Evolutionary conservation across 2,113 vertebrate species (phyloP).

Genomic region (Dermatemys mawii): DNA sequence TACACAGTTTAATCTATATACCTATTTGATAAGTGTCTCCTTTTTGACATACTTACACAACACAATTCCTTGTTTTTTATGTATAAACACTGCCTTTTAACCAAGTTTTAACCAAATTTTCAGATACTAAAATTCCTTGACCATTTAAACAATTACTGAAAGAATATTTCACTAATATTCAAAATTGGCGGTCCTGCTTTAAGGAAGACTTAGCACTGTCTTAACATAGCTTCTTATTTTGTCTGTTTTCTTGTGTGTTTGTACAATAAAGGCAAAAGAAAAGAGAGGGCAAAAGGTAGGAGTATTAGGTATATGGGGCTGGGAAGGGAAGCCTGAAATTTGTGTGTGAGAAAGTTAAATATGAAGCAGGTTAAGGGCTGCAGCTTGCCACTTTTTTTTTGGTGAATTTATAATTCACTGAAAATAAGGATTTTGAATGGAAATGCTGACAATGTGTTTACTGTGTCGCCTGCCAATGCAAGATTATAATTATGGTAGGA

Average conservation of each 20-base stretch:
- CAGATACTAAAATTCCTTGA: neutral
- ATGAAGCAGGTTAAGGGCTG: neutral
- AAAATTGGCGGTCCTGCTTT: neutral
- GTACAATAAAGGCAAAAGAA: neutral
- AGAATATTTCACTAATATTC: neutral
- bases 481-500: slow-evolving; percentile 19
- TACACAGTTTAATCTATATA: neutral
- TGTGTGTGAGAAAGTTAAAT: rapidly evolving
- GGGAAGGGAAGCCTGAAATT: neutral
- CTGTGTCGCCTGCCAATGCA: neutral
- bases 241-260: neutral
- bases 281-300: neutral
- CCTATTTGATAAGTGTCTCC: neutral
- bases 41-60: neutral
- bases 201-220: neutral
- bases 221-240: neutral
- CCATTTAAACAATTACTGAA: neutral
- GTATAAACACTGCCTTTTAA: neutral
- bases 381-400: neutral
- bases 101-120: neutral
- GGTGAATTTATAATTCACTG: slow-evolving; percentile 47
- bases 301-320: neutral
- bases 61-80: neutral
- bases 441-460: neutral
- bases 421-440: neutral